phyloP scores from a whole-genome alignment of 2,113 vertebrate genomes.

The Stigmatopora argus region DNA sequence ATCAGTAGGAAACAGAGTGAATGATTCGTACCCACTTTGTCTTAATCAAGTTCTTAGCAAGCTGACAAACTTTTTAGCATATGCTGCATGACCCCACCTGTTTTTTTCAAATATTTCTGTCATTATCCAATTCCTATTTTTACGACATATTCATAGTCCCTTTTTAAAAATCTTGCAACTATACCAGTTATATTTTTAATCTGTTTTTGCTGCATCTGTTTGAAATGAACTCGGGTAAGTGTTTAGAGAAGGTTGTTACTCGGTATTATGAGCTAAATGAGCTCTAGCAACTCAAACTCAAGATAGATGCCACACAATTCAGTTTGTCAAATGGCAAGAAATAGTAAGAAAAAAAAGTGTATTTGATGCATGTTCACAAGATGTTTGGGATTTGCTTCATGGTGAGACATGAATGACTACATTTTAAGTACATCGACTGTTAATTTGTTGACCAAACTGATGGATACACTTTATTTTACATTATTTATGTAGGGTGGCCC shows the following conservation, averaged over 20 bases:
- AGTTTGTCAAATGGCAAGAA: constrained; percentile 34
- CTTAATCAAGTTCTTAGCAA: neutral
- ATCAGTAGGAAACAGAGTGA: neutral
- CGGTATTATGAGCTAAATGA: constrained; percentile 8
- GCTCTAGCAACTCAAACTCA: neutral
- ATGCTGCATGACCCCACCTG: neutral
- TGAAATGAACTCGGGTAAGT: constrained; percentile 50
- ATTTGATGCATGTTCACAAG: constrained; percentile 67
- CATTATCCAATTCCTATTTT: constrained; percentile 43
- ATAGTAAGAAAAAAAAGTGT: constrained; percentile 49
- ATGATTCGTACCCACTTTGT: neutral
- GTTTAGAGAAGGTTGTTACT: constrained; percentile 54
- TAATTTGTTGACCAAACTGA: constrained; percentile 28
- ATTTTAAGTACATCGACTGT: constrained; percentile 73
- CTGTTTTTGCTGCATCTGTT: constrained; percentile 27
- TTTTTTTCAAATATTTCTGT: constrained; percentile 56
- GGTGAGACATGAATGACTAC: constrained; percentile 66
- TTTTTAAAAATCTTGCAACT: constrained; percentile 60
- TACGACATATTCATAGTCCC: neutral
- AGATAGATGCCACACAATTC: constrained; percentile 5
- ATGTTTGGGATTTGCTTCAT: constrained; percentile 66
- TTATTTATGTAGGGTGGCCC: too few species aligned
- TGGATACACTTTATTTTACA: neutral
- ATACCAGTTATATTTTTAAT: constrained; percentile 26
- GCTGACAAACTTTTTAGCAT: neutral